Base-by-base conservation (phyloP, 2,797 vertebrate genomes). In the Pygocentrus nattereri region DNA sequence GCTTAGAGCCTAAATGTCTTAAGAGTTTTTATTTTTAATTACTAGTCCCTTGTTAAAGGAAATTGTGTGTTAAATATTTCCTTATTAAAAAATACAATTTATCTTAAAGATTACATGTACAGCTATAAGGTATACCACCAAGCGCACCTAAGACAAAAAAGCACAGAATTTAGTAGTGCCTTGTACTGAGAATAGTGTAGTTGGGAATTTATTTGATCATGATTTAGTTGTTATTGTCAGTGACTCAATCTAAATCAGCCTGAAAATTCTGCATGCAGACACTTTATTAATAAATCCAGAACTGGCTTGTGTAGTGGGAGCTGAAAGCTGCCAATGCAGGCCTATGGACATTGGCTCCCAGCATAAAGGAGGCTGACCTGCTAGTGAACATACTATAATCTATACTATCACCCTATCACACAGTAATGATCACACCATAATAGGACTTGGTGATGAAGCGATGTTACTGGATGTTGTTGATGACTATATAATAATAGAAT, bases 161-260 rank as follows among this genome's bases (percentile, higher is more conserved):
- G n/a, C n/a, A n/a, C n/a, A n/a, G n/a, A n/a, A n/a, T 4, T 10
- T 16, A 64, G 27, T 0, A 31, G 27, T 31, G 3, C 6, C 19
- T 23, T 56, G 54, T 54, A 21, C 18, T 16, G 27, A 19, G 30
- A 8, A 64, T 6, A 19, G 47, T 30, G 11, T 71, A 11, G 16
- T 30, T 16, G 38, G 31, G 21, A 38, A 30, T 52, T 52, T 2
- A 4, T 71, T 19, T 16, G 23, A 16, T 31, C 69, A 31, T 27
- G 25, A 1, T 18, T 58, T 19, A 47, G 10, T 59, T 73, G 71
- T 19, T 73, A 61, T 23, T 73, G 58, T 69, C 44, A 5, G 21
- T 52, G 44, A 23, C n/a, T 80, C 21, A 0, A 12, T 65, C 76
- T 61, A 68, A n/a, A 62, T 23, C 16, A 30, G 52, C 77, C 47